A percentile compares a stretch with the other conserved stretches of the same genome.
These are phyloP conservation scores for Atherix ibis DNA, from an alignment of 2,888 invertebrate genomes.

Conservation along the genomic window DNA sequence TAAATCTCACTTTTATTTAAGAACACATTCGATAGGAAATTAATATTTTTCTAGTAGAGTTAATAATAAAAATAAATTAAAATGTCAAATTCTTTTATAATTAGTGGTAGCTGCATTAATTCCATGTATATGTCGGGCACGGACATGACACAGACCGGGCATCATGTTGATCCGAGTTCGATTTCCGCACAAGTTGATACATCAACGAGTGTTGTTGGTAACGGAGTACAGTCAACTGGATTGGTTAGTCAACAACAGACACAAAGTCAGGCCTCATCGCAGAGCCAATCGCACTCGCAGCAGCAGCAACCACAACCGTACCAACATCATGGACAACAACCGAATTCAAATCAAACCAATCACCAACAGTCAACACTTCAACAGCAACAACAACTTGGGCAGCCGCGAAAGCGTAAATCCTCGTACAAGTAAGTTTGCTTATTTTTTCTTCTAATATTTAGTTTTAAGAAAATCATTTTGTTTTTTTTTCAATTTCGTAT, in stretches of 20 bases:
- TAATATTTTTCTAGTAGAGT: no score
- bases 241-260: conserved; percentile 2
- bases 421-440: conserved; percentile 37
- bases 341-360: background rate
- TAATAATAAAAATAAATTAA: no score
- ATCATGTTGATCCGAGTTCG: conserved; percentile 9
- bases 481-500: no score
- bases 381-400: conserved; percentile 6
- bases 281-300: background rate
- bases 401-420: conserved; percentile 35
- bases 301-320: conserved; percentile 4
- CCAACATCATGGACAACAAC: conserved; percentile 1
- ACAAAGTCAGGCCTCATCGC: background rate
- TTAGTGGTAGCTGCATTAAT: conserved; percentile 6
- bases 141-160: conserved; percentile 12
- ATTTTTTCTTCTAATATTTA: no score
- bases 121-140: conserved; percentile 10
- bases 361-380: conserved; percentile 3
- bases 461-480: no score
- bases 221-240: background rate
- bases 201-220: background rate
- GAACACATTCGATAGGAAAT: no score
- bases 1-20: no score
- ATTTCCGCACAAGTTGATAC: conserved; percentile 8
- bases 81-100: background rate